Conservation (phyloP, 2,113 vertebrate species). For the Pelobates fuscus region DNA sequence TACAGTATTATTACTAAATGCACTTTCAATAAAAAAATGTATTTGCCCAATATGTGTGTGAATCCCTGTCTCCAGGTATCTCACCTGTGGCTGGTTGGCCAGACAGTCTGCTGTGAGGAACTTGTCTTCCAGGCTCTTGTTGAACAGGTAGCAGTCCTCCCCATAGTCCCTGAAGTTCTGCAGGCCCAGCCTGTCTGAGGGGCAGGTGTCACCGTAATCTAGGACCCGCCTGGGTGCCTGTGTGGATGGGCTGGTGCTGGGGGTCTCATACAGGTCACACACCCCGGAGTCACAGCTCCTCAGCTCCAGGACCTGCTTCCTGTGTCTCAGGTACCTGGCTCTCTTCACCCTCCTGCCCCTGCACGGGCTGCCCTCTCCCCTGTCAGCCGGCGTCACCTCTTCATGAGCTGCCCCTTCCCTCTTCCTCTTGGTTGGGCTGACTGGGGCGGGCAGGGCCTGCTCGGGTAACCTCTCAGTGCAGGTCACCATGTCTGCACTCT, state of each 20-base stretch:
- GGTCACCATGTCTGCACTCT: background rate
- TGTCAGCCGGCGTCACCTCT: constrained; percentile 48
- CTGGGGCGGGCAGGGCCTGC: background rate
- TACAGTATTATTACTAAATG: no score
- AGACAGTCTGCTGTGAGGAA: constrained; percentile 78
- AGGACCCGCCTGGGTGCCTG: constrained; percentile 28
- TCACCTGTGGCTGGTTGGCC: constrained; percentile 84
- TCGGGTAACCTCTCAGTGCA: background rate
- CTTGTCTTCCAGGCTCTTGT: constrained; percentile 72
- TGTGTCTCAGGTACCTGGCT: constrained; percentile 55
- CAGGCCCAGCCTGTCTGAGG: constrained; percentile 55
- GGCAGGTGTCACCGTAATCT: background rate
- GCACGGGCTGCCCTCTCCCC: background rate
- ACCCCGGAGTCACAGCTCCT: constrained; percentile 74
- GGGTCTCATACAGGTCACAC: constrained; percentile 69
- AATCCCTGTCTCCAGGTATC: no score
- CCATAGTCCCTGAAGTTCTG: constrained; percentile 81
- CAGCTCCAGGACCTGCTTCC: constrained; percentile 68
- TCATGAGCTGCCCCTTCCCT: constrained; percentile 27
- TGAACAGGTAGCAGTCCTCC: constrained; percentile 78
- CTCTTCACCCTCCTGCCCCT: constrained; percentile 50
- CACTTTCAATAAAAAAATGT: no score
- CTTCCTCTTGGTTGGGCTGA: constrained; percentile 50
- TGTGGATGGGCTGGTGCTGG: constrained; percentile 40
- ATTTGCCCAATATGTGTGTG: no score